phyloP scores from a whole-genome alignment of 2,113 vertebrate genomes.

The Okapia johnstoni region DNA sequence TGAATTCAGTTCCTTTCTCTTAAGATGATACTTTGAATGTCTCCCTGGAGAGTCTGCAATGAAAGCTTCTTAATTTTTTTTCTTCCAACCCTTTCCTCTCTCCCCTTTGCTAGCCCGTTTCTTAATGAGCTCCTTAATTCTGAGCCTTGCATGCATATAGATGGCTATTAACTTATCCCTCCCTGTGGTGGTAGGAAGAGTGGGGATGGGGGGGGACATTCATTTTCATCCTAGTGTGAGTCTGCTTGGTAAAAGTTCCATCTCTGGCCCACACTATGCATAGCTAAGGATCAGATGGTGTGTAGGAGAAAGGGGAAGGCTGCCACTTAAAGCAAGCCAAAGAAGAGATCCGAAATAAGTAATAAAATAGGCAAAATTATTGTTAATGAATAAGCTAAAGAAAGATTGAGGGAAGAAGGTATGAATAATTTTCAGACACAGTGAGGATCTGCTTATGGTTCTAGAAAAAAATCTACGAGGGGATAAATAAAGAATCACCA shows the following conservation, averaged over 20 bases:
- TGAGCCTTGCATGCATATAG: not conserved
- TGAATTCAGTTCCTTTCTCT: not conserved
- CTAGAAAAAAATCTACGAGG: not conserved
- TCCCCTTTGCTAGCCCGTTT: not conserved
- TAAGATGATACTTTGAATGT: not conserved
- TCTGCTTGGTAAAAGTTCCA: not conserved
- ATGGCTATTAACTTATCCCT: too few relatives aligned
- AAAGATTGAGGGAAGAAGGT: not conserved
- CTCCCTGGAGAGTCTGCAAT: not conserved
- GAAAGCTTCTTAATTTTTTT: not conserved
- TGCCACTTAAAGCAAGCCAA: not conserved
- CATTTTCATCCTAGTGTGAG: not conserved
- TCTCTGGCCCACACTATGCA: not conserved
- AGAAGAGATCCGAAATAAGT: not conserved
- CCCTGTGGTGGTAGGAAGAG: not conserved
- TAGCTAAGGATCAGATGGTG: not conserved
- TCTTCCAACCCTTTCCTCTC: not conserved
- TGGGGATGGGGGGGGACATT: rapidly evolving
- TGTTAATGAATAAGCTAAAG: not conserved
- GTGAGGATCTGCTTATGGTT: not conserved
- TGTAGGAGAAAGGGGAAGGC: not conserved
- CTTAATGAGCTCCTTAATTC: not conserved
- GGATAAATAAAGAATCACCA: not conserved
- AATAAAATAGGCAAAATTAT: not conserved
- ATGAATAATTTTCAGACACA: not conserved